A percentile compares a stretch with the other conserved stretches of the same genome.
These are phyloP conservation scores for Platycnemis pennipes DNA, from an alignment of 2,888 invertebrate species.

Conservation along the genomic window DNA sequence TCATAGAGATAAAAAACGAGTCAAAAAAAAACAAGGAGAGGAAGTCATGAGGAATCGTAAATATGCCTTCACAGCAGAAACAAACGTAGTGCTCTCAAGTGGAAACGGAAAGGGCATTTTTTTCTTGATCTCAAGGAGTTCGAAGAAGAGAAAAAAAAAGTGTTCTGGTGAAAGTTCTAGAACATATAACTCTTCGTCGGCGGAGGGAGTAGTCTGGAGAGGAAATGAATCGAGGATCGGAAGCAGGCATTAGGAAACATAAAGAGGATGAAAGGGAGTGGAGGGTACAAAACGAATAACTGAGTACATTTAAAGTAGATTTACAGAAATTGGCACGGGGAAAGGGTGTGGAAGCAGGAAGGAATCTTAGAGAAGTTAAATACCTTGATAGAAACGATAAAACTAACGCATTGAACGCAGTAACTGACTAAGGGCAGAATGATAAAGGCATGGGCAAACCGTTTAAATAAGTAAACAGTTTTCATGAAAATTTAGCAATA, in stretches of 20 bases:
- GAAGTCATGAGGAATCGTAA: neutral
- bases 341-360: too few species aligned
- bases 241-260: neutral
- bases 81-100: neutral
- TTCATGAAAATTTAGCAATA: too few species aligned
- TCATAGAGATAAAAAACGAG: neutral
- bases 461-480: too few species aligned
- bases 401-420: too few species aligned
- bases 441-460: too few species aligned
- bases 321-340: too few species aligned
- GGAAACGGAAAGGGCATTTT: neutral
- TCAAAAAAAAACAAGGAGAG: neutral
- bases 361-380: too few species aligned
- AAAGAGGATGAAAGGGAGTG: neutral
- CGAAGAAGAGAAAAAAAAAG: neutral
- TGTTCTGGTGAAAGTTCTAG: neutral
- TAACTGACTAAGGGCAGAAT: too few species aligned
- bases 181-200: neutral
- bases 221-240: neutral
- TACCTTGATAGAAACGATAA: too few species aligned
- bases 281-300: neutral
- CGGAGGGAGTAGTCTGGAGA: neutral
- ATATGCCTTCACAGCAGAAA: neutral
- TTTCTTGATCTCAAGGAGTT: neutral
- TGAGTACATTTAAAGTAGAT: neutral